Evolutionary conservation across 2,113 vertebrate species (phyloP), one percentile per base, ranked within the genome.

Genomic region (Tiliqua scincoides): DNA sequence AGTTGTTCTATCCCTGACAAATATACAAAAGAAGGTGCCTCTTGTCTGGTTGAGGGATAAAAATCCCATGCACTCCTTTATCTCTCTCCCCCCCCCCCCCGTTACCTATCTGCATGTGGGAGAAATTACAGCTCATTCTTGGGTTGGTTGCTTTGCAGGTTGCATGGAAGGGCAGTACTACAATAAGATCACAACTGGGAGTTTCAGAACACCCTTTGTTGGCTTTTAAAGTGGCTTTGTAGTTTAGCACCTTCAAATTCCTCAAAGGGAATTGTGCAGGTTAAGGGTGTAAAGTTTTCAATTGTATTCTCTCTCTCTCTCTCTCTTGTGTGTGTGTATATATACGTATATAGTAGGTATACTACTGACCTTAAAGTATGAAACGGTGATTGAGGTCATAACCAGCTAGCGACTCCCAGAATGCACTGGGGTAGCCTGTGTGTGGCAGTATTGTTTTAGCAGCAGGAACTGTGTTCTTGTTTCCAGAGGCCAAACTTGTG

Each of bases 401-500:
- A 70, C 67, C 18, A 43, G 30, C 59, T 79, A 48, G n/a, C 40
- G 67, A 12, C 30, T 86, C 68, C 77, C 77, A 86, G 57, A 52
- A 73, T 73, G 68, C 77, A 86, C 10, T 63, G 32, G 63, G 71
- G 27, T 14, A 30, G 18, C 62, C 72, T 20, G 20, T 76, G 9
- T 76, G 62, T 67, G 35, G 62, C 18, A 57, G 48, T 82, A 61
- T 82, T 75, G 43, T 61, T 82, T 75, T 40, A 68, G 25, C 43
- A 57, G 61, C 35, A 11, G 70, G 77, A 80, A 62, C 85, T 68
- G 52, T 62, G 67, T 71, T 62, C 18, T 43, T 59, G 25, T 79
- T 85, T 80, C 77, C 77, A 80, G 23, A 40, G 32, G 61, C 78
- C 62, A 74, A 59, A 80, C 54, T 27, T 23, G 67, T 80, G 67